phyloP scores from a whole-genome alignment of 2,797 vertebrate species.

The Monodelphis domestica region DNA sequence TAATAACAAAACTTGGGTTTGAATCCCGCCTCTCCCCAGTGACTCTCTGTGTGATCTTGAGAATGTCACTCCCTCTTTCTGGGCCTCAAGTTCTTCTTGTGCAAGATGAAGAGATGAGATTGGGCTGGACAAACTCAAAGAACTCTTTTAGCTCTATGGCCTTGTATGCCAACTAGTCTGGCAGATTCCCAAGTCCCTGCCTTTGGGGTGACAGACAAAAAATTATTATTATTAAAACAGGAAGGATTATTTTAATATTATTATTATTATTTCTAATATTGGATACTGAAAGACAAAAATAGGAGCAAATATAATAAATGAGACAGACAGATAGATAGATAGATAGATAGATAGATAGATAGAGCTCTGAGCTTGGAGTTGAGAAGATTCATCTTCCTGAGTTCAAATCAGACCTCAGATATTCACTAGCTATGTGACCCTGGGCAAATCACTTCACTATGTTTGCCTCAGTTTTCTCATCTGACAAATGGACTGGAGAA shows the following conservation, averaged over 20 bases:
- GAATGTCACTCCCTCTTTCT: not conserved
- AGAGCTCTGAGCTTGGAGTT: too few relatives aligned
- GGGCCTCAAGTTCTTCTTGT: not conserved
- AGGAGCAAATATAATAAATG: too few relatives aligned
- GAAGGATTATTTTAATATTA: not conserved
- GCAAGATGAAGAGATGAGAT: not conserved
- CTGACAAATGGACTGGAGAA: too few relatives aligned
- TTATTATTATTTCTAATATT: not conserved
- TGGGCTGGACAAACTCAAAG: not conserved
- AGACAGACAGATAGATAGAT: too few relatives aligned
- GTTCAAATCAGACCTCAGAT: too few relatives aligned
- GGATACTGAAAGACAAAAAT: not conserved
- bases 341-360: too few relatives aligned
- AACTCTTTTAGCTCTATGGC: not conserved
- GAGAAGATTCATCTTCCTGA: too few relatives aligned
- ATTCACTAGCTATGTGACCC: too few relatives aligned
- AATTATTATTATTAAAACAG: too few relatives aligned
- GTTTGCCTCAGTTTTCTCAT: too few relatives aligned
- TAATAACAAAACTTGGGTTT: not conserved
- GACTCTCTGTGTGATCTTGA: not conserved
- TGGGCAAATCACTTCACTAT: too few relatives aligned
- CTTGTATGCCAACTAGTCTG: not conserved
- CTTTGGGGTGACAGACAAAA: not conserved
- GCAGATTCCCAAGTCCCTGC: not conserved
- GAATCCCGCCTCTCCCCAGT: not conserved